Evolutionary conservation across 1,140 invertebrate genomes (phyloP).

Genomic region (Pseudachorutes palmiensis): DNA sequence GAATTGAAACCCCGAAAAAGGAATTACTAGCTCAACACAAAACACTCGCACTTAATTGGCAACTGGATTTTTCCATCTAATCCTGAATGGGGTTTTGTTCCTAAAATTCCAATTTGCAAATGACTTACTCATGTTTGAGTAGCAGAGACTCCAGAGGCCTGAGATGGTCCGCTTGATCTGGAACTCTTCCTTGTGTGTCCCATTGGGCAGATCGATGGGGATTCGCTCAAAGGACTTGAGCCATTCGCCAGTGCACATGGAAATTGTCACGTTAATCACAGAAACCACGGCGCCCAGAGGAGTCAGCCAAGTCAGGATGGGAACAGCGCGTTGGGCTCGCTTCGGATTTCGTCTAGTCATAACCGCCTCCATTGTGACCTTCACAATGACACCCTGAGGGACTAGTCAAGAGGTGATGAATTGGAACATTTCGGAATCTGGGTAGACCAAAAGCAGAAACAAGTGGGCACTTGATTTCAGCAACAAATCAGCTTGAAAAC

Average conservation of each 20-base stretch:
- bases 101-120: neutral
- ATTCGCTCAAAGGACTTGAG: constrained; percentile 61
- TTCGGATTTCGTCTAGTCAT: neutral
- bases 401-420: neutral
- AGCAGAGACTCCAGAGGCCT: constrained; percentile 60
- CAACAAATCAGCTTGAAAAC: neutral
- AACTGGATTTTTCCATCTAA: too few species aligned
- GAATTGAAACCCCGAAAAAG: too few species aligned
- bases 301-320: constrained; percentile 43
- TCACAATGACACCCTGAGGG: neutral
- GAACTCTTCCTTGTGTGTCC: constrained; percentile 53
- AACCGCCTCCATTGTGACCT: neutral
- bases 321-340: constrained; percentile 5
- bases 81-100: too few species aligned
- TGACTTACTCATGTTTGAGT: constrained; percentile 10
- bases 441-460: neutral
- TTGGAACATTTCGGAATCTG: neutral
- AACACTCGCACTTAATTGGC: too few species aligned
- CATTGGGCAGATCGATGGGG: constrained; percentile 48
- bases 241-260: constrained; percentile 60
- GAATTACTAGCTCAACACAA: too few species aligned
- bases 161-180: constrained; percentile 59
- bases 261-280: constrained; percentile 53
- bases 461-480: neutral
- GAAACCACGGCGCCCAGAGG: constrained; percentile 56